phyloP scores from a whole-genome alignment of 2,113 vertebrate genomes.

The Eurystomus gularis region DNA sequence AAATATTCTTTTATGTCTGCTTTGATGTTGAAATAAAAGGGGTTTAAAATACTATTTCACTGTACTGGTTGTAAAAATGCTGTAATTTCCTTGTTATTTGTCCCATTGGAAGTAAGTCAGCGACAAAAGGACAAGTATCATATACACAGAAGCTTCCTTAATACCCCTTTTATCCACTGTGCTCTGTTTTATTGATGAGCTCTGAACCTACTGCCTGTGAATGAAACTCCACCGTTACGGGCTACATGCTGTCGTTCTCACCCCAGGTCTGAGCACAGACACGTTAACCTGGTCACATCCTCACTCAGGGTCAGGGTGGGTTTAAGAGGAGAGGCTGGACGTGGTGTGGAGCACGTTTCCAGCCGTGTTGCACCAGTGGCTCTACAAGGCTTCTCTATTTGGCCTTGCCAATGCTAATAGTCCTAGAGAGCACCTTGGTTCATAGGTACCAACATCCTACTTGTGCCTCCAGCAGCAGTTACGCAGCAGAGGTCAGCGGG shows the following conservation, averaged over 20 bases:
- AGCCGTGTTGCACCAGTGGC: neutral
- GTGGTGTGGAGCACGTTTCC: neutral
- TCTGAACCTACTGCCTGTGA: neutral
- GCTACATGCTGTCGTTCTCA: neutral
- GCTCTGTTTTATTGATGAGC: neutral
- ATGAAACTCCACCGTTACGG: neutral
- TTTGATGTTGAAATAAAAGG: slow-evolving; percentile 75
- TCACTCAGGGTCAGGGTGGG: neutral
- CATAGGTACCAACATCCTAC: neutral
- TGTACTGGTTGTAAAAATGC: slow-evolving; percentile 34
- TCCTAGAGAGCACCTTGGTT: neutral
- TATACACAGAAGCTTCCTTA: slow-evolving; percentile 58
- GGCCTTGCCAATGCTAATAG: neutral
- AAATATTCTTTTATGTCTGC: slow-evolving; percentile 62
- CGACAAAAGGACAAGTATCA: slow-evolving; percentile 23
- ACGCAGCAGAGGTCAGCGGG: neutral
- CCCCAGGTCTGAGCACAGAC: neutral
- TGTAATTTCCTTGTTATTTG: slow-evolving; percentile 62
- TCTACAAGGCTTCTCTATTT: neutral
- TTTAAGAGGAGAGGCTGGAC: neutral
- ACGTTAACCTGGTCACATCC: neutral
- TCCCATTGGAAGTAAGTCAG: slow-evolving; percentile 59
- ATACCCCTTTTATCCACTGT: slow-evolving; percentile 29
- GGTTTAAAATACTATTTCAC: slow-evolving; percentile 17
- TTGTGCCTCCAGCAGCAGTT: neutral